Percentiles rank a stretch among this genome's conserved stretches.
Evolutionary conservation across 2,797 vertebrate genomes (phyloP).

Genomic region (Cossypha caffra): DNA sequence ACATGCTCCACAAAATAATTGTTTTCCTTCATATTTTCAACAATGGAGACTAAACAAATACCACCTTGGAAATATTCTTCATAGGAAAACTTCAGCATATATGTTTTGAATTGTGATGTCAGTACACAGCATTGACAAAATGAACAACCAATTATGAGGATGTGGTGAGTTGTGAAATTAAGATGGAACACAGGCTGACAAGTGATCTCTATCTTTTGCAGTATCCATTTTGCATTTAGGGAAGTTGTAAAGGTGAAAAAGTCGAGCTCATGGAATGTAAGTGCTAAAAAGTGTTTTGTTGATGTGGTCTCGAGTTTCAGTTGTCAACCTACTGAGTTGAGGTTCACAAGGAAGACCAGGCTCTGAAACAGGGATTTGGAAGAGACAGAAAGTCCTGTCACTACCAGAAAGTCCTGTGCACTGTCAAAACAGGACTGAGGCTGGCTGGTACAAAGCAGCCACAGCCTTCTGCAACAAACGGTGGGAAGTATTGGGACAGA

Average conservation of each 20-base stretch:
- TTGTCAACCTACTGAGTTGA: background rate
- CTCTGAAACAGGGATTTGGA: background rate
- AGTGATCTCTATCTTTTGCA: background rate
- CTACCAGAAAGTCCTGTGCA: background rate
- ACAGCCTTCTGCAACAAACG: background rate
- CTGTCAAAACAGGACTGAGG: background rate
- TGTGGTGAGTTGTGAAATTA: background rate
- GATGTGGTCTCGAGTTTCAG: background rate
- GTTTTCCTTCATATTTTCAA: background rate
- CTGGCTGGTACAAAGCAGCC: background rate
- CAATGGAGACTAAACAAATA: background rate
- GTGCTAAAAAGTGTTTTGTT: background rate
- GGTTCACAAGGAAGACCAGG: background rate
- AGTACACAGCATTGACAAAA: background rate
- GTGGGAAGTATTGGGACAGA: background rate
- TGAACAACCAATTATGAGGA: background rate
- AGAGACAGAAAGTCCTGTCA: background rate
- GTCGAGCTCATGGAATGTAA: background rate
- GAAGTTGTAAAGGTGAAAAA: background rate
- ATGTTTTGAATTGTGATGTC: background rate
- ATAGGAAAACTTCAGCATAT: background rate
- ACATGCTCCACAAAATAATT: accelerated
- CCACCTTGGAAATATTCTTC: background rate
- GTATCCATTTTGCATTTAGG: background rate
- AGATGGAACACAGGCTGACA: background rate